Evolutionary conservation across 2,113 vertebrate genomes (phyloP).

Genomic region (Sula dactylatra): DNA sequence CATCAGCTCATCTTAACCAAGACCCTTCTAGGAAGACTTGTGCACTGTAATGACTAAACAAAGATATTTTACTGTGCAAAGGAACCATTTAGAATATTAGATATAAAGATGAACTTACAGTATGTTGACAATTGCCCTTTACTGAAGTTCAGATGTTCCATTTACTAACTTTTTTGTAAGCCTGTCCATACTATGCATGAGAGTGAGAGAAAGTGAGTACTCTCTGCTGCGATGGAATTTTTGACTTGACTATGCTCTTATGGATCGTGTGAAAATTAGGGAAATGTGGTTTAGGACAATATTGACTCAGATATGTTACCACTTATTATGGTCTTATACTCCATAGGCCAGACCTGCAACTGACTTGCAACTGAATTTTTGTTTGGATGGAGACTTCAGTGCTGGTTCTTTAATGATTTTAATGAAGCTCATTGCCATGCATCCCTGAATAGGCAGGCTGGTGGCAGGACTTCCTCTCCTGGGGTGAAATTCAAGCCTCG

Average conservation of each 20-base stretch:
- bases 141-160: neutral
- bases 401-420: neutral
- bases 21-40: neutral
- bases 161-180: neutral
- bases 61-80: neutral
- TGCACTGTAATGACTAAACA: neutral
- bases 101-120: neutral
- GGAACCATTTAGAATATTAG: neutral
- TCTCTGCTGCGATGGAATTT: neutral
- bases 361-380: neutral
- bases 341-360: neutral
- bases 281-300: neutral
- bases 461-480: neutral
- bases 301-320: neutral
- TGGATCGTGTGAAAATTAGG: neutral
- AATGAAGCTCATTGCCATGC: neutral
- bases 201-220: neutral
- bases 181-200: neutral
- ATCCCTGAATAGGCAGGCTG: neutral
- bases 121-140: neutral
- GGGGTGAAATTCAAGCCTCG: neutral
- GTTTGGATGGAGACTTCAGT: neutral
- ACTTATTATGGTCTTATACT: neutral
- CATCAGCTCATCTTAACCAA: neutral
- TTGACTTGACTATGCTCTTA: neutral